Percentiles rank a stretch among this genome's conserved stretches.
These are phyloP conservation scores for Epinephelus lanceolatus DNA, from an alignment of 2,113 vertebrate genomes.

Conservation along the genomic window DNA sequence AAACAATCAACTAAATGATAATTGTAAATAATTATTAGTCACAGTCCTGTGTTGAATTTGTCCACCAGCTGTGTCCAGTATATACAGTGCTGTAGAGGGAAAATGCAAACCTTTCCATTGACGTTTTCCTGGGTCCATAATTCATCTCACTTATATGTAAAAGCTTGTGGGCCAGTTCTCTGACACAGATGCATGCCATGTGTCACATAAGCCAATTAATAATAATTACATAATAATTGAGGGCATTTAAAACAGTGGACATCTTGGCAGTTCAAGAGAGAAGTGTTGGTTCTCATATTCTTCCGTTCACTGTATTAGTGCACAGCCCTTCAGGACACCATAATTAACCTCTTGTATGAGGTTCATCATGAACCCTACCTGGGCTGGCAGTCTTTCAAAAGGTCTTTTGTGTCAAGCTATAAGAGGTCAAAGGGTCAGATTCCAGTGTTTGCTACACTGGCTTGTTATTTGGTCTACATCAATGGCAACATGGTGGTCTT, in stretches of 20 bases:
- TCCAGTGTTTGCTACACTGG: slow-evolving; percentile 25
- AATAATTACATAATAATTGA: no score
- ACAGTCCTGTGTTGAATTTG: not conserved
- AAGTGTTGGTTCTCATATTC: not conserved
- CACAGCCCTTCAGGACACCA: slow-evolving; percentile 2
- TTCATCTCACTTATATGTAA: not conserved
- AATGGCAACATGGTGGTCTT: slow-evolving; percentile 49
- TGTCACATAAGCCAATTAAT: not conserved
- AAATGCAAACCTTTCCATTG: not conserved
- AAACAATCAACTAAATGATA: not conserved
- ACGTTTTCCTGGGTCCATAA: not conserved
- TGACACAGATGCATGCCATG: not conserved
- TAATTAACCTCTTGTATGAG: slow-evolving; percentile 30
- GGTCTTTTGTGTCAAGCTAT: slow-evolving; percentile 27
- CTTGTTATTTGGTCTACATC: slow-evolving; percentile 12
- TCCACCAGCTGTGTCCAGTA: not conserved
- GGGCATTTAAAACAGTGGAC: not conserved
- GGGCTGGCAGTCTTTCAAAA: slow-evolving; percentile 13
- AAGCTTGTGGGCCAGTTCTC: not conserved
- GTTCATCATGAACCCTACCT: slow-evolving; percentile 12
- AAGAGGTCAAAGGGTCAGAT: slow-evolving; percentile 57
- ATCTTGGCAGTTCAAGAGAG: not conserved
- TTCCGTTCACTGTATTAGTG: not conserved
- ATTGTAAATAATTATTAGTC: not conserved
- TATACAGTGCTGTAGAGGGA: not conserved